Base-by-base conservation (phyloP, 2,888 invertebrate genomes). In the Dyspetes luteomarginatus region DNA sequence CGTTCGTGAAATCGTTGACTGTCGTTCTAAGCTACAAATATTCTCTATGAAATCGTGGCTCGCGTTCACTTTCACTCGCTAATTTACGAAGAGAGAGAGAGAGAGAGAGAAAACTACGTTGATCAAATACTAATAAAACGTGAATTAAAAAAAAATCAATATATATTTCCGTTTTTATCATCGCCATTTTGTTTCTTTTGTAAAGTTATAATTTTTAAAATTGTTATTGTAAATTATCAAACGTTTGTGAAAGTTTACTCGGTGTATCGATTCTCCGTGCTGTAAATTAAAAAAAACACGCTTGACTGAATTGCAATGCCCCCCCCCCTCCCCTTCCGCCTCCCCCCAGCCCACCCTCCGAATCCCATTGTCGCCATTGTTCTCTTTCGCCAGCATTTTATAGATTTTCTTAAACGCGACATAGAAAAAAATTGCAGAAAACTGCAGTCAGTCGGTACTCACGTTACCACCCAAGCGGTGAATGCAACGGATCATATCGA, bases 401-500 rank as follows among this genome's bases (percentile, higher is more conserved):
- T 65, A 19, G 41, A 72, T 65, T 65, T 72, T 72, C 17, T 12
- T 41, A 28, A 12, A 19, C 17, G 48, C 45, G 15, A 69, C 62
- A 62, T 12, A 2, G 48, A 41, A 52, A 62, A 41, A 52, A 26
- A 52, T n/a, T 56, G 36, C 71, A 77, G 72, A 55, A 65, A 69
- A 30, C 62, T 69, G 62, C 55, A 43, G 24, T 19, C 28, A 48
- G 28, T 58, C 4, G 4, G 36, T 15, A 2, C 45, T 50, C 41
- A 28, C 28, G 50, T 60, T 62, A 50, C 36, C 50, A 1, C 28
- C 24, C 43, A 43, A 64, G 50, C 50, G 17, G 17, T 12, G 60
- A 50, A 41, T 62, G 41, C 36, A 62, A 72, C 41, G n/a, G n/a
- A 15, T 36, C 15, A 58, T n/a, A n/a, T 73, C 45, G 72, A 73